These are phyloP conservation scores for Columba livia DNA, from an alignment of 2,113 vertebrate genomes.

Conservation along the genomic window DNA sequence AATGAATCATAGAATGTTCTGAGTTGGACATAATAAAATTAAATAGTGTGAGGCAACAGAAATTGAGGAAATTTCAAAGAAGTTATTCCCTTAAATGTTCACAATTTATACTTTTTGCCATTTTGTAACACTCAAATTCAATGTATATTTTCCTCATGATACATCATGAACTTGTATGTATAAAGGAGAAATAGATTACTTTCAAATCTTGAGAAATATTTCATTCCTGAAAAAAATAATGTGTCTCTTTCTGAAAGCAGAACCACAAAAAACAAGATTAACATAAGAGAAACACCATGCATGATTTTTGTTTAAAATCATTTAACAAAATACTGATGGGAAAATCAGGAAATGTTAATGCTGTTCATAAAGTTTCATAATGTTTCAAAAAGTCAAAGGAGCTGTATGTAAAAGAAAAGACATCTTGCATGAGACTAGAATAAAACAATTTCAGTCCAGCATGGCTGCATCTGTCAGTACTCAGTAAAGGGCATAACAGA, in stretches of 20 bases:
- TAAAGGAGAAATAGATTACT: neutral
- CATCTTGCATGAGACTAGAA: neutral
- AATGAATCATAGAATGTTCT: too few relatives aligned
- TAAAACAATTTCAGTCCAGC: neutral
- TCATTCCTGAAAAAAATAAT: neutral
- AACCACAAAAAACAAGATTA: neutral
- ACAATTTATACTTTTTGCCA: neutral
- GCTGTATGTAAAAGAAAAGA: neutral
- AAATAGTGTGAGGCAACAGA: neutral
- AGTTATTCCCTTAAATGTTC: neutral
- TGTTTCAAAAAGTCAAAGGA: neutral
- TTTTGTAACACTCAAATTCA: neutral
- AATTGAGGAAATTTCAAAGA: neutral
- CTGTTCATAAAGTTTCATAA: neutral
- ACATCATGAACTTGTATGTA: neutral
- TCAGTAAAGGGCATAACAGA: neutral
- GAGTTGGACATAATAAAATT: neutral
- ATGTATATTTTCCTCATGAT: neutral
- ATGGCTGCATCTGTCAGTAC: neutral
- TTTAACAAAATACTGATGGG: neutral
- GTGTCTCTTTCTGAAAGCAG: neutral
- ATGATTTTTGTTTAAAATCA: neutral
- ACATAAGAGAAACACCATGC: neutral
- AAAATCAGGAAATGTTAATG: neutral
- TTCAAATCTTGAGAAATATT: neutral